Evolutionary conservation across 2,797 vertebrate species (phyloP), one percentile per base, ranked within the genome.

Genomic region (Columba guinea): DNA sequence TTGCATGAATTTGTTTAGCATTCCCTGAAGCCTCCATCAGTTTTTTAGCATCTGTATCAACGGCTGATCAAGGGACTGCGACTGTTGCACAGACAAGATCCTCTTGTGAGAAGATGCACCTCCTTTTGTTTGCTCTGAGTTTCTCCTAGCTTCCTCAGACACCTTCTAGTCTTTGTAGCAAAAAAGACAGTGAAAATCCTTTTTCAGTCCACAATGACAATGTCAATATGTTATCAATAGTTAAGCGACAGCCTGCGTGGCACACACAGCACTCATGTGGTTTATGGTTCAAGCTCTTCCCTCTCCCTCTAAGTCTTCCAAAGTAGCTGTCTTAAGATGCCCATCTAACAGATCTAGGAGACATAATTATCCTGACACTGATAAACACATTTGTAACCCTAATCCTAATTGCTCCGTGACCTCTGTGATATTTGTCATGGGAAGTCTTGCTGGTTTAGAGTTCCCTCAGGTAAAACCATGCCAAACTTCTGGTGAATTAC

Each of bases 391-490:
- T 68, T 94, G 77, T 94, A 96, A 95, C 68, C 30, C 41, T 94
- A 90, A 96, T 93, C 84, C 84, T 94, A 86, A 84, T 90, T 95
- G 70, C 62, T 95, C 86, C 2, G 5, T 87, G 94, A 96, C 89
- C 88, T 91, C 83, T 94, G 77, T 82, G 81, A 53, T 95, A 59
- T 48, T 86, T 34, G 8, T 87, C 93, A 65, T 65, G 64, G 64
- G 75, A 92, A 95, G 81, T 12, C 62, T 89, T 70, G 18, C 80
- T 77, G 56, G 35, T 89, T 89, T 71, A 62, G 53, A 71, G 78
- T 90, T 94, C 83, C 85, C 93, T 84, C 2, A 52, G 91, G 95
- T 87, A 94, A 89, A 93, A 82, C 70, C 70, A 28, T 56, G 81
- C 67, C 88, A 87, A 87, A 76, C 44, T 87, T 89, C 77, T 59